Base-by-base conservation (phyloP, 2,113 vertebrate species). In the Acrocephalus arundinaceus region DNA sequence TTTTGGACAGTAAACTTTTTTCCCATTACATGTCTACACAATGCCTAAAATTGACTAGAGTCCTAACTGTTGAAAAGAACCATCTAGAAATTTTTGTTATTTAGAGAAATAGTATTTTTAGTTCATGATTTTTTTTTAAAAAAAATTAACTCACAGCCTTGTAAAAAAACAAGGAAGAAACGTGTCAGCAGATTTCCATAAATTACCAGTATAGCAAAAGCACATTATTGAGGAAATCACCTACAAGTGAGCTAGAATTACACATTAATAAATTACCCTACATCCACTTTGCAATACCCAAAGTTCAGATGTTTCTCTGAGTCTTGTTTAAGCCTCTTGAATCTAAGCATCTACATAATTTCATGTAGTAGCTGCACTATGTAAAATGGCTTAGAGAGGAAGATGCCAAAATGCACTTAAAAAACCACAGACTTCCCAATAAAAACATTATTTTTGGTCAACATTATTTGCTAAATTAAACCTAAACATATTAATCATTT, bases 391-490 rank as follows among this genome's bases (percentile, higher is more conserved):
- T 54, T 57, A 58, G 58, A 59, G 61, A 61, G 20, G 39, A 77
- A 82, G 57, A 89, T 79, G 62, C 66, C 73, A 93, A 93, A 91
- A 85, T 12, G 19, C 39, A 70, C 63, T 41, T 21, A 85, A 90
- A 78, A 84, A 75, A 89, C 11, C 6, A 0, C 4, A 61, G 23
- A 14, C 45, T 85, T 91, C 65, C 78, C 87, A 93, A 90, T 57
- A 61, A 87, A 94, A 91, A 73, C 62, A 79, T 90, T 79, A 12
- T 41, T 95, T 91, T 82, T 79, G 93, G 70, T 85, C 31, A 87
- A 65, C 66, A 13, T 83, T 68, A 76, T 93, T 94, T 85, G 37
- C 87, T 93, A 68, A 85, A 82, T 66, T 83, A 67, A 91, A 76
- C 20, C 24, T 49, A 87, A 83, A 37, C 21, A 28, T 16, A 82